These are phyloP conservation scores for Ophiodon elongatus DNA, from an alignment of 2,113 vertebrate genomes.

Conservation along the genomic window DNA sequence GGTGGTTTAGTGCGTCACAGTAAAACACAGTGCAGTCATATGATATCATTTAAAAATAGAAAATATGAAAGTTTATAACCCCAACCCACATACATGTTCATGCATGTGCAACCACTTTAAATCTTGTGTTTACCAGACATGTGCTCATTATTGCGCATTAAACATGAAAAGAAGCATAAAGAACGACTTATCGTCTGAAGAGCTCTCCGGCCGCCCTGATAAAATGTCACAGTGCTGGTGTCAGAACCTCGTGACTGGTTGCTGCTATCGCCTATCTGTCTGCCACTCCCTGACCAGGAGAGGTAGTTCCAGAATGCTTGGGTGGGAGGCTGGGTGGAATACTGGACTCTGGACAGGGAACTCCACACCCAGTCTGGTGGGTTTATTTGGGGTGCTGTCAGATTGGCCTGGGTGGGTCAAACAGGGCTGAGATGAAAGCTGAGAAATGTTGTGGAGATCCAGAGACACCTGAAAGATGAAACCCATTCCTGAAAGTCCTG, in stretches of 20 bases:
- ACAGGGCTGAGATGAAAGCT: slow-evolving; percentile 55
- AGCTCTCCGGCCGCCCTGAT: background rate
- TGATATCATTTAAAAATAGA: too few species aligned
- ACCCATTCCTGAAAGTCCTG: slow-evolving; percentile 61
- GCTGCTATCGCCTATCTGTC: background rate
- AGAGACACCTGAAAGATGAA: slow-evolving; percentile 70
- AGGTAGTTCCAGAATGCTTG: slow-evolving; percentile 28
- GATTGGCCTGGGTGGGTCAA: slow-evolving; percentile 43
- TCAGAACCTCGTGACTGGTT: slow-evolving; percentile 13
- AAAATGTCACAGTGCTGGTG: background rate
- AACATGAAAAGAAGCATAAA: background rate
- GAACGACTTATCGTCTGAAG: background rate
- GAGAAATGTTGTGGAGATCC: slow-evolving; percentile 54
- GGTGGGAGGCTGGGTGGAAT: slow-evolving; percentile 17
- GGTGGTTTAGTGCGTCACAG: too few species aligned
- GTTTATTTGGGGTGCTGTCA: slow-evolving; percentile 62
- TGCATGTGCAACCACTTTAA: background rate
- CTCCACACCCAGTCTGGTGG: background rate
- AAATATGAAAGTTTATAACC: background rate
- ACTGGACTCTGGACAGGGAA: slow-evolving; percentile 22
- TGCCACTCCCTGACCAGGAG: slow-evolving; percentile 30
- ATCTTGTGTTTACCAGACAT: background rate
- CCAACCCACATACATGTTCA: background rate
- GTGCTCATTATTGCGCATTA: background rate
- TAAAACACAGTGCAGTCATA: too few species aligned